Conservation (phyloP, 2,113 vertebrate species). For the Urocynchramus pylzowi region DNA sequence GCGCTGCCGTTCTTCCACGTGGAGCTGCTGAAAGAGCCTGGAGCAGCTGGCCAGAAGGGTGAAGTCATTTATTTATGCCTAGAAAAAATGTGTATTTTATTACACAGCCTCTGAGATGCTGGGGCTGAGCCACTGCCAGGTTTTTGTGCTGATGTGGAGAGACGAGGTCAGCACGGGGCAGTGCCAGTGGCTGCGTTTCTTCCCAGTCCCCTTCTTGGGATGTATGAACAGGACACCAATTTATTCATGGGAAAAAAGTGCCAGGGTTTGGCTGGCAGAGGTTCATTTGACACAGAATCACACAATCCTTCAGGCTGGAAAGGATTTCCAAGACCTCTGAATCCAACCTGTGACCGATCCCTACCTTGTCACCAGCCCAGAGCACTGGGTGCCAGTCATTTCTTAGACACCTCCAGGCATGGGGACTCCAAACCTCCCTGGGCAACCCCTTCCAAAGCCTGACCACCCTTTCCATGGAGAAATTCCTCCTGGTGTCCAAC, state of each 20-base stretch:
- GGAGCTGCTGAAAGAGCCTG: neutral
- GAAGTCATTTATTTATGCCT: constrained; percentile 45
- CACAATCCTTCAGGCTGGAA: neutral
- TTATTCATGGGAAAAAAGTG: neutral
- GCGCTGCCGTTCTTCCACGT: neutral
- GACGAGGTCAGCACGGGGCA: accelerated
- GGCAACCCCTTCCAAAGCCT: neutral
- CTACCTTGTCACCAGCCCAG: neutral
- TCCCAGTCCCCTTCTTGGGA: neutral
- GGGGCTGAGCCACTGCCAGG: neutral
- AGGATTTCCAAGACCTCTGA: neutral
- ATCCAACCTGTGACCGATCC: accelerated
- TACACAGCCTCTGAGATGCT: neutral
- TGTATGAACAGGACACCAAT: accelerated
- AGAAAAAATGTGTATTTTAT: neutral
- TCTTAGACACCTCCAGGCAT: neutral
- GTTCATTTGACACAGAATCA: neutral
- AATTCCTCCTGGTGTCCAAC: neutral
- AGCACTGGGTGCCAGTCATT: accelerated
- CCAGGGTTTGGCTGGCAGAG: neutral
- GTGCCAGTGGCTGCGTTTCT: accelerated
- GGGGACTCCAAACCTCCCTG: neutral
- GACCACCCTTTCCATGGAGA: neutral
- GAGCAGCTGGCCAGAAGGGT: neutral
- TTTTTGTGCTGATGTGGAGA: neutral